These are phyloP conservation scores for Oryzias celebensis DNA, from an alignment of 2,113 vertebrate genomes.

Conservation along the genomic window DNA sequence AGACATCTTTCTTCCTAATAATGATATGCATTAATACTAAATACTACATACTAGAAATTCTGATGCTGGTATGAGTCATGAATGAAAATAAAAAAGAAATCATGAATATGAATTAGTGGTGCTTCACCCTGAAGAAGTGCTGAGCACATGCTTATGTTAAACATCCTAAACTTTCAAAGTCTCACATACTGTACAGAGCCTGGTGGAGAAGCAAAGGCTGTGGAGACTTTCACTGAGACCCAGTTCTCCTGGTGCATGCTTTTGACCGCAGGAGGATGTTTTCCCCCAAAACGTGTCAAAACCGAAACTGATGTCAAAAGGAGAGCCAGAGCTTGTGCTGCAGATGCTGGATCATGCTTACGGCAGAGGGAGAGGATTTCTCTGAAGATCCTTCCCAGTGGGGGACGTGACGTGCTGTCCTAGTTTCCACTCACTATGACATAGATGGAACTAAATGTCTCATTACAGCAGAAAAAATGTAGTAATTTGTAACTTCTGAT, in stretches of 20 bases:
- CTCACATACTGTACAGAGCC: too few relatives aligned
- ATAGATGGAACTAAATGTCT: constrained; percentile 52
- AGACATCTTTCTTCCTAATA: constrained; percentile 28
- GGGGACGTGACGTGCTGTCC: constrained; percentile 63
- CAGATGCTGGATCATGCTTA: constrained; percentile 31
- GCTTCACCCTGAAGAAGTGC: not conserved
- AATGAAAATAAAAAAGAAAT: constrained; percentile 27
- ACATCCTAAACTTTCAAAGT: not conserved
- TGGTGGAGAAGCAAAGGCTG: not conserved
- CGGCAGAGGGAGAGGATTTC: constrained; percentile 39
- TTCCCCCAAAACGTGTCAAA: constrained; percentile 28
- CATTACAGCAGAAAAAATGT: constrained; percentile 30
- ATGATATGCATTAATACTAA: constrained; percentile 30
- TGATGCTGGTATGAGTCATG: constrained; percentile 19
- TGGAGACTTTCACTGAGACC: not conserved
- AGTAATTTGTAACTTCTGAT: constrained; percentile 52
- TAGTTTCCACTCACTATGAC: constrained; percentile 52
- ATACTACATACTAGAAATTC: constrained; percentile 3
- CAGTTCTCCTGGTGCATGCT: not conserved
- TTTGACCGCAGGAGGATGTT: constrained; percentile 8
- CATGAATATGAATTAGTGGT: constrained; percentile 26
- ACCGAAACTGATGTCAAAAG: constrained; percentile 20
- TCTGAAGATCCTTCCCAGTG: constrained; percentile 27
- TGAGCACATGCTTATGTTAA: constrained; percentile 18
- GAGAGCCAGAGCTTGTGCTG: constrained; percentile 11